A percentile compares a stretch with the other conserved stretches of the same genome.
Conservation (phyloP, 2,797 vertebrate species). For the Diplodus sargus region DNA sequence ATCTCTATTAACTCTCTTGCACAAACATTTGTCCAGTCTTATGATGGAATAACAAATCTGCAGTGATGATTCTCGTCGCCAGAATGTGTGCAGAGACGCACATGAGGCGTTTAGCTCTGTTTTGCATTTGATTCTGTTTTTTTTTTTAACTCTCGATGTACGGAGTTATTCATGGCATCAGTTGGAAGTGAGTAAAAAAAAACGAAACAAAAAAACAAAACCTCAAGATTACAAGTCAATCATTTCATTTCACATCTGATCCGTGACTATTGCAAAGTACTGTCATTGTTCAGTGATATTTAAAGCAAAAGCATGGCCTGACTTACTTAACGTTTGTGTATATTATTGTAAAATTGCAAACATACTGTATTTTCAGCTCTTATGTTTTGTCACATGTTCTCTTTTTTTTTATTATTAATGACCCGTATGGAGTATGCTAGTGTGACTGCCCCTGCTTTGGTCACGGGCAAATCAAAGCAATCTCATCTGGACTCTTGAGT, state of each 20-base stretch:
- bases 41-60: slow-evolving; percentile 8
- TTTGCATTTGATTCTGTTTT: slow-evolving; percentile 40
- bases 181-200: slow-evolving; percentile 29
- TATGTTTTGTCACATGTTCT: slow-evolving; percentile 49
- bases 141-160: slow-evolving; percentile 26
- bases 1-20: slow-evolving; percentile 23
- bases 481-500: slow-evolving; percentile 61
- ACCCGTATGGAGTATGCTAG: slow-evolving; percentile 55
- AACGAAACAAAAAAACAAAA: neutral
- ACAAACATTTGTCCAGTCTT: slow-evolving; percentile 29
- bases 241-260: slow-evolving; percentile 67
- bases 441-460: slow-evolving; percentile 54
- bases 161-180: slow-evolving; percentile 43
- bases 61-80: slow-evolving; percentile 25
- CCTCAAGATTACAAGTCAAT: slow-evolving; percentile 50
- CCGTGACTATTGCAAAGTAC: slow-evolving; percentile 46
- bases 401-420: slow-evolving; percentile 54
- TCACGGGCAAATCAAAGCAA: slow-evolving; percentile 59
- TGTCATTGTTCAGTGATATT: slow-evolving; percentile 50
- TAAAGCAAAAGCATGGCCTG: slow-evolving; percentile 60
- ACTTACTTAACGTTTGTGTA: slow-evolving; percentile 62
- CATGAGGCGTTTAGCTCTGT: slow-evolving; percentile 26
- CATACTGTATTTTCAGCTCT: slow-evolving; percentile 76
- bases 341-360: slow-evolving; percentile 76
- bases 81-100: slow-evolving; percentile 14